phyloP scores from a whole-genome alignment of 2,797 vertebrate species.

The Myoxocephalus aenaeus region DNA sequence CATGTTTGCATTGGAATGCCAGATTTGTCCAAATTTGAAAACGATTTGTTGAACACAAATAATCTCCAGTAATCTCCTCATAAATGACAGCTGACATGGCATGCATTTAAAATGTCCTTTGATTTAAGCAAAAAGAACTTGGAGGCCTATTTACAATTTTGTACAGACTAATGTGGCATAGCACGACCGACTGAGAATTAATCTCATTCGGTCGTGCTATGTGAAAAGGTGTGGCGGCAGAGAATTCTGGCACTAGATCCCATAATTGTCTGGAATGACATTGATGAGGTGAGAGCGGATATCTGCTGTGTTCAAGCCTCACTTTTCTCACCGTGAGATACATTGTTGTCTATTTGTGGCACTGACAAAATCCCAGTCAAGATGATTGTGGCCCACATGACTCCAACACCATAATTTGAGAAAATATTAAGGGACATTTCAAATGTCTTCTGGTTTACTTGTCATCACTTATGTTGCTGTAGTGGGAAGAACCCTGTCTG shows the following conservation, averaged over 20 bases:
- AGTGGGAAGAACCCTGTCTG: constrained; percentile 31
- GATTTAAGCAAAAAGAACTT: not conserved
- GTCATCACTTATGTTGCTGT: constrained; percentile 47
- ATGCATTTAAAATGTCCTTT: not conserved
- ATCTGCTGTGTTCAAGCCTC: constrained; percentile 41
- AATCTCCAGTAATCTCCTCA: constrained; percentile 4
- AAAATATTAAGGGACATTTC: constrained; percentile 40
- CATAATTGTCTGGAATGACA: constrained; percentile 65
- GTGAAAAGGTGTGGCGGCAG: constrained; percentile 43
- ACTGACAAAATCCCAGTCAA: constrained; percentile 26
- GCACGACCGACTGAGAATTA: no score
- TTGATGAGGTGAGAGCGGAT: constrained; percentile 70
- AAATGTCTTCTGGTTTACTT: constrained; percentile 47
- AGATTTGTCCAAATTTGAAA: constrained; percentile 21
- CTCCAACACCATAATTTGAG: constrained; percentile 29
- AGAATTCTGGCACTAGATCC: constrained; percentile 59
- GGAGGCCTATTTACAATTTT: not conserved
- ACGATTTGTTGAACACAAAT: constrained; percentile 9
- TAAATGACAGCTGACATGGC: constrained; percentile 2
- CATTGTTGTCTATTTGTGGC: constrained; percentile 1
- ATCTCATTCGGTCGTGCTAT: constrained; percentile 24
- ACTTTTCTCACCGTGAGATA: constrained; percentile 53
- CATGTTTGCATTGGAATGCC: not conserved
- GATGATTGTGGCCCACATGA: constrained; percentile 13
- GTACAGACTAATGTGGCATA: constrained; percentile 12